These are phyloP conservation scores for Pheucticus melanocephalus DNA, from an alignment of 2,113 vertebrate species.

Conservation along the genomic window DNA sequence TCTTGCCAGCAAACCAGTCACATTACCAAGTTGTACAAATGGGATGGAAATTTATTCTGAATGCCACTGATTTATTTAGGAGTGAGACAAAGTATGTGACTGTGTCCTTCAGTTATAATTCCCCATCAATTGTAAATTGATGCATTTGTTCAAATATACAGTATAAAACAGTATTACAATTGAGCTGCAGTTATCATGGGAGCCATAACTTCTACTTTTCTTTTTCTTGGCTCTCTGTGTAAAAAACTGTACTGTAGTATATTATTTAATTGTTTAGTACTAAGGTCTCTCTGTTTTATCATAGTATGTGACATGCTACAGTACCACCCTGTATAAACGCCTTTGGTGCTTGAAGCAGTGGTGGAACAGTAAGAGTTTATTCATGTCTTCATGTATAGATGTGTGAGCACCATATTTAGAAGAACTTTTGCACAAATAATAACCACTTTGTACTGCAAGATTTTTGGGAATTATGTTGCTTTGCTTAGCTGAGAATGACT, in stretches of 20 bases:
- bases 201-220: conserved; percentile 24
- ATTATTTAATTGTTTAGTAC: conserved; percentile 40
- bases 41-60: background rate
- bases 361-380: conserved; percentile 31
- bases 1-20: background rate
- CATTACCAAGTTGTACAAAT: background rate
- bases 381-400: background rate
- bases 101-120: conserved; percentile 14
- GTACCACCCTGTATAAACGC: conserved; percentile 44
- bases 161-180: conserved; percentile 12
- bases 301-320: background rate
- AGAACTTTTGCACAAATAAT: background rate
- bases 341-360: conserved; percentile 17
- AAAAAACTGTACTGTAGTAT: background rate
- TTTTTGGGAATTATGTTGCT: background rate
- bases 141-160: background rate
- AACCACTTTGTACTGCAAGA: background rate
- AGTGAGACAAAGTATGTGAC: conserved; percentile 6
- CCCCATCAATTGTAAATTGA: conserved; percentile 40
- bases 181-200: conserved; percentile 35
- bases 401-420: background rate
- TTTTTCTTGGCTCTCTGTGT: conserved; percentile 26
- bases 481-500: background rate
- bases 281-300: conserved; percentile 45
- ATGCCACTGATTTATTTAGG: background rate